These are phyloP conservation scores for Temnothorax ravouxi DNA, from an alignment of 2,888 invertebrate genomes.

Conservation along the genomic window DNA sequence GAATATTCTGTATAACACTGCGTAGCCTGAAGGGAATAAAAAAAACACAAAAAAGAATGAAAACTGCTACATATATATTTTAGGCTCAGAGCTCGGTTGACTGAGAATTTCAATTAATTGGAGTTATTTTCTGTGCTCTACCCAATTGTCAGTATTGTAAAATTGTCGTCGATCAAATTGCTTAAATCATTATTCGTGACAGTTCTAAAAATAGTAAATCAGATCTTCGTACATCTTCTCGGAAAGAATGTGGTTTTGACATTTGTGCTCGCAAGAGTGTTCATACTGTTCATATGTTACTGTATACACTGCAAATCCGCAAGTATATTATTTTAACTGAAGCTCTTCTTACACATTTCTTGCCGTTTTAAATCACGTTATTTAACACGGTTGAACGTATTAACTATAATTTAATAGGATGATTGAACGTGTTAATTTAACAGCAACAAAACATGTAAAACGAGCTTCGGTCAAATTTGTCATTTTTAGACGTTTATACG, in stretches of 20 bases:
- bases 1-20: slow-evolving; percentile 43
- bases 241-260: not conserved
- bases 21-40: not conserved
- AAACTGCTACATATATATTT: no score
- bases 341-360: no score
- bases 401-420: no score
- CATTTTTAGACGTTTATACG: no score
- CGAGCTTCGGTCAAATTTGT: no score
- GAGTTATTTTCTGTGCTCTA: slow-evolving; percentile 5
- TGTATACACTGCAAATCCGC: not conserved
- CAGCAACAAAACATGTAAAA: no score
- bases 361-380: no score
- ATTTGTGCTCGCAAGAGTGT: not conserved
- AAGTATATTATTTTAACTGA: no score
- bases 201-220: not conserved
- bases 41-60: slow-evolving; percentile 28
- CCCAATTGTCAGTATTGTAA: not conserved
- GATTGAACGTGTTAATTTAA: no score
- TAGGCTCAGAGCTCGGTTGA: not conserved
- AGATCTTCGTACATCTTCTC: not conserved
- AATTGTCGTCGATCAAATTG: slow-evolving; percentile 17
- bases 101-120: slow-evolving; percentile 15
- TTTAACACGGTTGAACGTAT: no score
- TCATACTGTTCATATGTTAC: no score
- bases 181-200: not conserved